These are phyloP conservation scores for Rhea pennata DNA, from an alignment of 2,113 vertebrate species.

Conservation along the genomic window DNA sequence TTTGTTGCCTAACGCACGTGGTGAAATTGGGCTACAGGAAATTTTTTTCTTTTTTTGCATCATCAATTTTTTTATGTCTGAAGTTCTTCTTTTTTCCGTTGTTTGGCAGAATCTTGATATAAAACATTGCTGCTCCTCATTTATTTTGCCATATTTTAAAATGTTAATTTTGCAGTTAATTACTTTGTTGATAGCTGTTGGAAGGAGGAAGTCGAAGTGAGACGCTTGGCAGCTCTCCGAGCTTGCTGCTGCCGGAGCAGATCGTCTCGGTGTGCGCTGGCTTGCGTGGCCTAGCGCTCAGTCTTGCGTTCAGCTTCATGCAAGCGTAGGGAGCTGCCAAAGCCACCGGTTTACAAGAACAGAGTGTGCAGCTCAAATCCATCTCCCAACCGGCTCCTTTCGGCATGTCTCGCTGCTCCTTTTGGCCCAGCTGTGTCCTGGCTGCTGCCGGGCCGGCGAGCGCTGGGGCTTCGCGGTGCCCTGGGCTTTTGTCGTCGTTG, in stretches of 20 bases:
- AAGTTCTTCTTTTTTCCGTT: background rate
- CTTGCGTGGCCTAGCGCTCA: background rate
- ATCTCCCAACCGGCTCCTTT: too few relatives aligned
- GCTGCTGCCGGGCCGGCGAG: too few relatives aligned
- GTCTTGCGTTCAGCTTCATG: rapidly evolving
- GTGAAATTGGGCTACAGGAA: background rate
- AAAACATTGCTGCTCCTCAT: background rate
- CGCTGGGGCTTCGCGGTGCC: background rate
- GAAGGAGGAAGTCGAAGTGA: background rate
- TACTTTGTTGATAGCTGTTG: background rate
- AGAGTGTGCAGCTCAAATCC: background rate
- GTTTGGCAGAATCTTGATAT: background rate
- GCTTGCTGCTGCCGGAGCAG: background rate
- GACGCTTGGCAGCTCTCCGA: conserved; percentile 30
- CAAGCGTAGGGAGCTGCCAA: background rate
- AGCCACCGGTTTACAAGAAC: background rate
- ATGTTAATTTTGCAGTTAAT: background rate
- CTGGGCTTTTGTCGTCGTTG: background rate
- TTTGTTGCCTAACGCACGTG: background rate
- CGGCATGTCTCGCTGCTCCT: rapidly evolving
- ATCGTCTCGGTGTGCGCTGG: conserved; percentile 53
- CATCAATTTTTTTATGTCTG: rapidly evolving
- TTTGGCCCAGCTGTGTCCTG: background rate
- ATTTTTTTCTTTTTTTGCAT: background rate
- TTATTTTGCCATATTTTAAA: background rate